These are phyloP conservation scores for Pelodiscus sinensis DNA, from an alignment of 2,113 vertebrate genomes.

Conservation along the genomic window DNA sequence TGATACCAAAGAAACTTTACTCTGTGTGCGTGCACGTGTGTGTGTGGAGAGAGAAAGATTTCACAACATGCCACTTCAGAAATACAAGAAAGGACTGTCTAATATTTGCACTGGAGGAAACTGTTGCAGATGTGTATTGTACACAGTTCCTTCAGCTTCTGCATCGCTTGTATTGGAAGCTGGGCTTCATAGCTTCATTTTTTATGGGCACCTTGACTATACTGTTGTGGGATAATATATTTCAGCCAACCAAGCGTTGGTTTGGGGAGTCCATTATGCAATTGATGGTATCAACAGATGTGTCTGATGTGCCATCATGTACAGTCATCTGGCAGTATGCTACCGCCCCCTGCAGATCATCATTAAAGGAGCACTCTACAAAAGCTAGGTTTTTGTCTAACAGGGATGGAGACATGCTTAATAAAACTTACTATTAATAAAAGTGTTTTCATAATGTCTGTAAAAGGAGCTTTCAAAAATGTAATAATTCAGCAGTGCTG, in stretches of 20 bases:
- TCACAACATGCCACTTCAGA: background rate
- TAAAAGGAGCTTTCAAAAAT: background rate
- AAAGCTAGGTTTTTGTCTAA: background rate
- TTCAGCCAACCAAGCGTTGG: background rate
- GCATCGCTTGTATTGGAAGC: constrained; percentile 7
- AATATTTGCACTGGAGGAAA: background rate
- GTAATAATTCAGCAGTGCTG: background rate
- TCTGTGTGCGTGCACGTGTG: rapidly evolving
- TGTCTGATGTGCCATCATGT: background rate
- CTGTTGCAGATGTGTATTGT: rapidly evolving
- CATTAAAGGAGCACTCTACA: background rate
- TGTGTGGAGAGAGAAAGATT: background rate
- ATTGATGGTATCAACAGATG: background rate
- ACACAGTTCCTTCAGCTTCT: constrained; percentile 38
- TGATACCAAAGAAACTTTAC: rapidly evolving
- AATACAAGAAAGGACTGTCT: rapidly evolving
- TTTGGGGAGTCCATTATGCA: background rate
- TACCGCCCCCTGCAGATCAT: constrained; percentile 63
- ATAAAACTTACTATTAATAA: constrained; percentile 52
- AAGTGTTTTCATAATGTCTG: constrained; percentile 47
- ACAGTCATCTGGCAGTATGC: constrained; percentile 47
- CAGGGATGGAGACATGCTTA: background rate
- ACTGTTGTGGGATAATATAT: background rate
- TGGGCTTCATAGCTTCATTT: background rate
- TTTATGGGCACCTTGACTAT: constrained; percentile 11